Conservation (phyloP, 2,888 invertebrate genomes). For the Axea sp. region DNA sequence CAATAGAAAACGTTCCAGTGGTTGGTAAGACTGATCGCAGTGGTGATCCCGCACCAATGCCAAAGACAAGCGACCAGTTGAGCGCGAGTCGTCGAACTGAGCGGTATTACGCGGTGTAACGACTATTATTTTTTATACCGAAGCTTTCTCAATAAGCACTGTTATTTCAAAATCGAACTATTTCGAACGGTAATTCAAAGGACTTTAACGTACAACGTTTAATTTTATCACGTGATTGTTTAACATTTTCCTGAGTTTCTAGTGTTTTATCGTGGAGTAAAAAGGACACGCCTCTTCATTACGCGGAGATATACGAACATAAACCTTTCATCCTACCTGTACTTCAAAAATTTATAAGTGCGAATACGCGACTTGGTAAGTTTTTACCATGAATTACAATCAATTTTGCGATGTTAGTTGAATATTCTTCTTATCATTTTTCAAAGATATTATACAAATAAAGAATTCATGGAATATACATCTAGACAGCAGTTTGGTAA, state of each 20-base stretch:
- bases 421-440: no score
- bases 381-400: conserved; percentile 4
- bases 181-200: conserved; percentile 13
- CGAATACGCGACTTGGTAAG: conserved; percentile 32
- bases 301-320: conserved; percentile 38
- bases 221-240: conserved; percentile 24
- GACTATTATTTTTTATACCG: conserved; percentile 30
- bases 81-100: conserved; percentile 77
- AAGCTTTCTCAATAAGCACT: conserved; percentile 14
- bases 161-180: conserved; percentile 13
- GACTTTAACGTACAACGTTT: conserved; percentile 1
- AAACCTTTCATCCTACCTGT: conserved; percentile 47
- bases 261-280: conserved; percentile 38
- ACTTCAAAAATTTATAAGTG: conserved; percentile 24
- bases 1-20: conserved; percentile 51
- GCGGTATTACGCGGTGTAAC: conserved; percentile 68
- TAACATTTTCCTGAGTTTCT: conserved; percentile 21
- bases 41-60: conserved; percentile 73
- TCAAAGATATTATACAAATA: no score
- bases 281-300: conserved; percentile 59
- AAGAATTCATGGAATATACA: no score
- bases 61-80: conserved; percentile 74
- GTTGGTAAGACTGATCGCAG: conserved; percentile 63
- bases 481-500: no score
- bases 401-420: background rate